Evolutionary conservation across 2,888 invertebrate genomes (phyloP).

Genomic region (Perithous albicinctus): DNA sequence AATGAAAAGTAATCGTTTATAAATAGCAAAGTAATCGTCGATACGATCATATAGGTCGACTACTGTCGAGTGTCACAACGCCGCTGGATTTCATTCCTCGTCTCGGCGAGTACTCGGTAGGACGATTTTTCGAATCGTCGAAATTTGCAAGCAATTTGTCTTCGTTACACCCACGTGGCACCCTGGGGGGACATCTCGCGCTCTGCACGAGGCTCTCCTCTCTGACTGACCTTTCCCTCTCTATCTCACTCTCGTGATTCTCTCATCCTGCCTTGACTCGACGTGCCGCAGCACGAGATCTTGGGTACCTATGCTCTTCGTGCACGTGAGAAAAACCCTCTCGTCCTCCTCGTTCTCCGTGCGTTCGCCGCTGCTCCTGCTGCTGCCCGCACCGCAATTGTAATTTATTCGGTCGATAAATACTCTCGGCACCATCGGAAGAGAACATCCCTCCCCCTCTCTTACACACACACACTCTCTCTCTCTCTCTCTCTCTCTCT

Average conservation of each 20-base stretch:
- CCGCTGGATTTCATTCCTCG: slow-evolving; percentile 46
- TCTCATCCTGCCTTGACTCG: slow-evolving; percentile 1
- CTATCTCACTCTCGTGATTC: slow-evolving; percentile 46
- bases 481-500: slow-evolving; percentile 42
- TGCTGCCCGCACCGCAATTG: slow-evolving; percentile 73
- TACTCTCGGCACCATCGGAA: slow-evolving; percentile 72
- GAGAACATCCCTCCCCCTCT: neutral
- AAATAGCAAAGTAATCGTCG: slow-evolving; percentile 27
- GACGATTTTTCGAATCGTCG: slow-evolving; percentile 72
- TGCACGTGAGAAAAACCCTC: slow-evolving; percentile 57
- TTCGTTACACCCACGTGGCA: slow-evolving; percentile 83
- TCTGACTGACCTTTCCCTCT: slow-evolving; percentile 45
- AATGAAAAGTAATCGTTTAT: slow-evolving; percentile 1
- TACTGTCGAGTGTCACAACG: slow-evolving; percentile 36
- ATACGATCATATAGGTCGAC: slow-evolving; percentile 3
- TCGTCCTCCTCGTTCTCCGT: slow-evolving; percentile 45
- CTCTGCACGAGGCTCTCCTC: slow-evolving; percentile 73
- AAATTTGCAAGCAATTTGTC: slow-evolving; percentile 82
- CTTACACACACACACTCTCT: too few relatives aligned
- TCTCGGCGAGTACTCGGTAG: slow-evolving; percentile 4
- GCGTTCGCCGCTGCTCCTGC: slow-evolving; percentile 56
- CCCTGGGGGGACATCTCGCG: slow-evolving; percentile 76
- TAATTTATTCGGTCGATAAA: slow-evolving; percentile 81
- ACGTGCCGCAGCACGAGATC: slow-evolving; percentile 32
- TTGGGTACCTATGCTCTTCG: slow-evolving; percentile 23